Conservation (phyloP, 2,113 vertebrate genomes). For the Nicator chloris region DNA sequence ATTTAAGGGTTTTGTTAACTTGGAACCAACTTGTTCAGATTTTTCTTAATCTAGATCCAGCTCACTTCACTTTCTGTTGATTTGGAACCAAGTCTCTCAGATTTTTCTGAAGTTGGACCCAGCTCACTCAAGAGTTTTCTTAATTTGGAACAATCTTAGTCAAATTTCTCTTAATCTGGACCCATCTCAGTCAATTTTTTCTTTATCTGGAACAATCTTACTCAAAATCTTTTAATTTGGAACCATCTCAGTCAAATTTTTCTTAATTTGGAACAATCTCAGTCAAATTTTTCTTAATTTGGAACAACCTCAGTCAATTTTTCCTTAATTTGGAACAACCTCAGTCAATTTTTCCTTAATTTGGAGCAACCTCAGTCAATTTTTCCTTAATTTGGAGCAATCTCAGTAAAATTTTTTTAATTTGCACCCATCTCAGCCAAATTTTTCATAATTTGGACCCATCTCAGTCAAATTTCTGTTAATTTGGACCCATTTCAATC, state of each 20-base stretch:
- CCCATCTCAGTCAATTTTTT: neutral
- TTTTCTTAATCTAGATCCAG: neutral
- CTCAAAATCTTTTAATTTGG: neutral
- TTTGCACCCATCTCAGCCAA: too few species aligned
- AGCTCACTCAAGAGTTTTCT: too few species aligned
- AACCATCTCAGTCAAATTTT: neutral
- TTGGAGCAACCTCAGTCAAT: too few species aligned
- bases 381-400: neutral
- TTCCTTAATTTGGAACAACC: too few species aligned
- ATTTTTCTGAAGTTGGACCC: too few species aligned
- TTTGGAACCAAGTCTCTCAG: too few species aligned
- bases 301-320: too few species aligned
- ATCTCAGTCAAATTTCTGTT: neutral
- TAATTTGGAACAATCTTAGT: too few species aligned
- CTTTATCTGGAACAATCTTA: neutral
- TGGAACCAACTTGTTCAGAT: too few species aligned
- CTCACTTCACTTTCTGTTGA: too few species aligned
- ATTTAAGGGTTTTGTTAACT: too few species aligned
- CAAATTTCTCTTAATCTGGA: neutral
- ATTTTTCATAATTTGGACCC: neutral
- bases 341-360: neutral
- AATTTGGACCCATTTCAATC: too few species aligned
- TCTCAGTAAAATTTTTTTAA: neutral
- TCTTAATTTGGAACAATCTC: neutral
- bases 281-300: neutral